phyloP scores from a whole-genome alignment of 2,888 invertebrate species.

The Spatulosminthurus flaviceps region DNA sequence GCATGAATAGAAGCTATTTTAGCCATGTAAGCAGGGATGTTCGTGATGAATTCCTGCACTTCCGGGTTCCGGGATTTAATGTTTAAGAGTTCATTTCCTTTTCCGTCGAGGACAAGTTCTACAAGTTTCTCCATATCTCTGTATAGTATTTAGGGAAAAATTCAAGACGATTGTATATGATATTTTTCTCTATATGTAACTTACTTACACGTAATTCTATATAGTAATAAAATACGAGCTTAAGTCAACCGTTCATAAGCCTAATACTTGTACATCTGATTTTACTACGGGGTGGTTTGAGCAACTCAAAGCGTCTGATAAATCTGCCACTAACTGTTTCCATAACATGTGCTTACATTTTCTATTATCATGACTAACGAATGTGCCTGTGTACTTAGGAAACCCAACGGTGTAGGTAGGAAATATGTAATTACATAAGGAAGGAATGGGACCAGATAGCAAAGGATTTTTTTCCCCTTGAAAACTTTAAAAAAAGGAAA shows the following conservation, averaged over 20 bases:
- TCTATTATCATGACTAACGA: too few species aligned
- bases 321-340: conserved; percentile 2
- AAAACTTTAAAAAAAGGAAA: not conserved
- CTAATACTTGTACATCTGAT: not conserved
- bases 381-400: too few species aligned
- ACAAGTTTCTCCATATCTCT: conserved; percentile 92
- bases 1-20: conserved; percentile 52
- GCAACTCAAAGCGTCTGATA: not conserved
- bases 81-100: conserved; percentile 80
- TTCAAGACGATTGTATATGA: not conserved
- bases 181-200: too few species aligned
- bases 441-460: not conserved
- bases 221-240: not conserved
- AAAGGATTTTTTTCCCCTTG: too few species aligned
- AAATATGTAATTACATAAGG: too few species aligned
- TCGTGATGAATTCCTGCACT: conserved; percentile 85
- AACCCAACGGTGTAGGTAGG: too few species aligned
- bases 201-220: too few species aligned
- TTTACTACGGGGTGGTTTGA: not conserved
- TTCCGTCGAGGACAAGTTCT: conserved; percentile 85
- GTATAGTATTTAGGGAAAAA: conserved; percentile 63
- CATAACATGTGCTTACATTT: not conserved
- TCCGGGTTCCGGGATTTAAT: conserved; percentile 78
- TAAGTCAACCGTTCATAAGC: conserved; percentile 14
- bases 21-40: conserved; percentile 83